Conservation (phyloP, 2,113 vertebrate species). For the Paedocypris sp. region DNA sequence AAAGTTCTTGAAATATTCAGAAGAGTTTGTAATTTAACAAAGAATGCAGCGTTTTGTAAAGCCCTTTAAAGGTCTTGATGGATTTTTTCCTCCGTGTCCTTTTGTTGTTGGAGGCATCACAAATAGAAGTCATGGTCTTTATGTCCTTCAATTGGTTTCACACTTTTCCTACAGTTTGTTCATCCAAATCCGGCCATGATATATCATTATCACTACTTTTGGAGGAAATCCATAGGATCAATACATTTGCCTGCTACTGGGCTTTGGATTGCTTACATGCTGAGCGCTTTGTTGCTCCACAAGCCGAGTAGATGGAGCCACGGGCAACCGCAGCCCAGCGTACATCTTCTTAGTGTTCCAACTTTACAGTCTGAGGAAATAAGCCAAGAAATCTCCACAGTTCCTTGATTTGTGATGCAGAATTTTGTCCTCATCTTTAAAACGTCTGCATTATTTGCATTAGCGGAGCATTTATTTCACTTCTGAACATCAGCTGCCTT, state of each 20-base stretch:
- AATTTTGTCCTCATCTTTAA: slow-evolving; percentile 9
- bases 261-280: slow-evolving; percentile 68
- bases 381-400: slow-evolving; percentile 36
- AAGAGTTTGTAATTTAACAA: background rate
- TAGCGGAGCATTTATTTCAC: background rate
- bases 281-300: slow-evolving; percentile 63
- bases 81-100: slow-evolving; percentile 18
- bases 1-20: background rate
- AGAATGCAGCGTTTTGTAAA: slow-evolving; percentile 13
- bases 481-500: slow-evolving; percentile 4
- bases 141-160: slow-evolving; percentile 64
- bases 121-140: slow-evolving; percentile 43
- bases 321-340: slow-evolving; percentile 46
- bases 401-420: no score
- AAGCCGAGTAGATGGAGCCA: slow-evolving; percentile 60
- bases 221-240: slow-evolving; percentile 74
- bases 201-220: slow-evolving; percentile 79
- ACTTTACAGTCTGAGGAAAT: slow-evolving; percentile 32
- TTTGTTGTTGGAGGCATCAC: slow-evolving; percentile 28
- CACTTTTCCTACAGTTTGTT: slow-evolving; percentile 61
- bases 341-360: slow-evolving; percentile 7
- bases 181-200: slow-evolving; percentile 68
- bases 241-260: slow-evolving; percentile 69
- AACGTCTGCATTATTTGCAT: slow-evolving; percentile 3
- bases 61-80: slow-evolving; percentile 29